Base-by-base conservation (phyloP, 2,888 invertebrate species). In the Stenurella melanura region DNA sequence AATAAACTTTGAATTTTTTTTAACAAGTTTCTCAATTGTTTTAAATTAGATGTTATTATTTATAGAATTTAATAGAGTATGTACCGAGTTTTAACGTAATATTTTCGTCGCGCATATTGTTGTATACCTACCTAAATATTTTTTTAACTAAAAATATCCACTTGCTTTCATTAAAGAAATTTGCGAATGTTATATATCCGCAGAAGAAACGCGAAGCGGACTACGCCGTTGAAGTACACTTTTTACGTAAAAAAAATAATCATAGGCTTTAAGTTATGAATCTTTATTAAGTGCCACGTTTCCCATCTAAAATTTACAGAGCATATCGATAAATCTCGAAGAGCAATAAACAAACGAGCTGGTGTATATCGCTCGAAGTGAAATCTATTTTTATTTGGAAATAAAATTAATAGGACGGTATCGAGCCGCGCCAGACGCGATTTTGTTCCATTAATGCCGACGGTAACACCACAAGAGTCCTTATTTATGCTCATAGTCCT, bases 331-430 rank as follows among this genome's bases (percentile, higher is more conserved):
- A 70, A 70, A 70, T 60, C 58, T 61, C 42, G 60, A 57, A 70
- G 60, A 60, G 60, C 61, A 50, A 70, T 70, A 70, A 70, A 70
- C 60, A 60, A 60, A 42, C 70, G 34, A 21, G 72, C 26, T 72
- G 50, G 30, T 72, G 63, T 63, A 54, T 54, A 54, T 26, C 61
- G 60, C 38, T 26, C 12, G 38, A 26, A 61, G 50, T 72, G 63
- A 83, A 83, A 80, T 80, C 84, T 82, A 84, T 84, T 85, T 85
- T 85, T 83, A 84, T 83, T 80, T 79, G 80, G 80, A 76, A 78
- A 80, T 82, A 83, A 83, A 84, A 84, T 86, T 86, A 86, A 86
- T 85, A 83, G 84, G 81, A 72, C 81, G 79, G 82, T 85, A 85
- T 85, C 85, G 85, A 82, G 81, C 75, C 77, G 80, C 78, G 80